Percentiles rank a stretch among this genome's conserved stretches.
Conservation (phyloP, 2,797 vertebrate species). For the Falco concolor region DNA sequence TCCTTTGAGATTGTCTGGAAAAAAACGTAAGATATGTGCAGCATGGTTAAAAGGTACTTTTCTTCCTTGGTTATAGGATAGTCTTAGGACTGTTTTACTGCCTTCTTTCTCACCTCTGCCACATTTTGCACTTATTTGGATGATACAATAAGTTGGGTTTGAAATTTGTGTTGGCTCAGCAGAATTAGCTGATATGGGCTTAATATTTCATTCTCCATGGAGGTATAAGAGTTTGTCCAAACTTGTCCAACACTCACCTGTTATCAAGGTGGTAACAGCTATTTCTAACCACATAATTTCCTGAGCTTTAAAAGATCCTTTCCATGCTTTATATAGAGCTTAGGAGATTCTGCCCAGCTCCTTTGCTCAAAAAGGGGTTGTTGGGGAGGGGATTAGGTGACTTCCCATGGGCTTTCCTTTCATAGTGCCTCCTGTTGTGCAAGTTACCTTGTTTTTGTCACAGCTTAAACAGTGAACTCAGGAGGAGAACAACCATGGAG, state of each 20-base stretch:
- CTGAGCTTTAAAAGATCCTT: not conserved
- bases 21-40: not conserved
- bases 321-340: not conserved
- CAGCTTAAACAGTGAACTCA: not conserved
- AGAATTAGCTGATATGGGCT: not conserved
- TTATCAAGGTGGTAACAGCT: not conserved
- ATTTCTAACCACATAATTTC: not conserved
- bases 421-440: not conserved
- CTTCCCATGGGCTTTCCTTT: not conserved
- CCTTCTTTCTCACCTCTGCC: not conserved
- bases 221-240: not conserved
- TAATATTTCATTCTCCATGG: not conserved
- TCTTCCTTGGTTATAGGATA: not conserved
- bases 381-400: not conserved
- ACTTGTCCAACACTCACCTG: not conserved
- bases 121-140: not conserved
- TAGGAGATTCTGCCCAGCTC: not conserved
- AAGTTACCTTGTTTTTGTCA: not conserved
- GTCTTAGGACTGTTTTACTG: not conserved
- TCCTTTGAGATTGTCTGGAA: not conserved
- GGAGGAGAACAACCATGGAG: not conserved
- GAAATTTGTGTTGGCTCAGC: not conserved
- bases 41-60: not conserved
- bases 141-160: not conserved
- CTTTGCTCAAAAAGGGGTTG: not conserved